Base-by-base conservation (phyloP, 2,888 invertebrate species). In the Rambutsinella grinnellia region DNA sequence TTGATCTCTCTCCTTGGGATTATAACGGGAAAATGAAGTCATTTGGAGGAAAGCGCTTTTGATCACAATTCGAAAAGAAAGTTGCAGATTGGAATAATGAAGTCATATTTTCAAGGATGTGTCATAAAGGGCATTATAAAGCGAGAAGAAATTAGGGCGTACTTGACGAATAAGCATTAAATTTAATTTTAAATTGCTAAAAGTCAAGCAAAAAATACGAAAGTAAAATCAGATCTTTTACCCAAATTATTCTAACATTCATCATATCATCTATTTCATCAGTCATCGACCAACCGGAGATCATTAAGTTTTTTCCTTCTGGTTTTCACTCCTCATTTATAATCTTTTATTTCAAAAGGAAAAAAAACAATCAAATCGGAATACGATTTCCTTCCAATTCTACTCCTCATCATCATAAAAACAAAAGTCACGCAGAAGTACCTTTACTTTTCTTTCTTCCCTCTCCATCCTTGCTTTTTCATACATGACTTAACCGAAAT, bases 11-110 rank as follows among this genome's bases (percentile, higher is more conserved):
- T 54, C 51, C 49, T 72, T 49, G 23, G 6, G 36, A 36, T 36
- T 36, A 36, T 72, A 58, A 65, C 51, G 15, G 61, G 58, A 66
- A 66, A 49, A 72, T 51, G 17, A 36, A 60, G 53, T 66, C 47
- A 19, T 24, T 61, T 67, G 28, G 21, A 17, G 26, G 36, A 74
- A 67, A 74, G 65, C 67, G 47, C 74, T 74, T 36, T 74, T 74
- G 74, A 66, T 74, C 74, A 56, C 27, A n/a, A n/a, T n/a, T n/a
- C n/a, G 54, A 21, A 54, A 23, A 54, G 23, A 23, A 54, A 21
- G 54, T 54, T 54, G 54, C n/a, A n/a, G n/a, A n/a, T n/a, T n/a
- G n/a, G n/a, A n/a, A n/a, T n/a, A n/a, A n/a, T 54, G 24, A 54
- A 10, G 28, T n/a, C n/a, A n/a, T n/a, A n/a, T n/a, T n/a, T n/a